Conservation (phyloP, 2,888 invertebrate genomes). For the Plebejus anna region DNA sequence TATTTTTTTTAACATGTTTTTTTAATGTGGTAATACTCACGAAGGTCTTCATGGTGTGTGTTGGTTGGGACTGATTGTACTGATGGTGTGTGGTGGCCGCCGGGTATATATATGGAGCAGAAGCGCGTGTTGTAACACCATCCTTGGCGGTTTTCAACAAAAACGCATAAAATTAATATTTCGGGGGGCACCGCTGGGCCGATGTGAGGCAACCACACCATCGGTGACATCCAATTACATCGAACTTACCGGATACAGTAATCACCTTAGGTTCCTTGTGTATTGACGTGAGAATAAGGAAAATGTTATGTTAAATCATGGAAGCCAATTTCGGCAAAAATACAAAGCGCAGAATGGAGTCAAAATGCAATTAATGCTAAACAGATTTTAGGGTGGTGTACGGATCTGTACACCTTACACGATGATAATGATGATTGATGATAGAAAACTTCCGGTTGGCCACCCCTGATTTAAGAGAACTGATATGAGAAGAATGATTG, state of each 20-base stretch:
- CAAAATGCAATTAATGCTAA: no score
- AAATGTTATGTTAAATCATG: no score
- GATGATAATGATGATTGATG: no score
- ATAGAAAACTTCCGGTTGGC: no score
- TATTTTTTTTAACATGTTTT: neutral
- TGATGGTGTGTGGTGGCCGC: constrained; percentile 26
- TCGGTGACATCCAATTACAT: neutral
- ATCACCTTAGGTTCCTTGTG: no score
- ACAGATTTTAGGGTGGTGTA: no score
- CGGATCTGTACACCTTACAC: no score
- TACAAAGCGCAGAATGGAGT: no score
- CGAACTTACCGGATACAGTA: neutral
- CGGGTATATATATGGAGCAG: constrained; percentile 31
- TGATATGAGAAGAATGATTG: no score
- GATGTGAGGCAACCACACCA: neutral
- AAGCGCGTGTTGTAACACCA: constrained; percentile 24
- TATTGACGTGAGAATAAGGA: neutral
- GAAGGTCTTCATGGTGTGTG: constrained; percentile 38
- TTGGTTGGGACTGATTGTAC: constrained; percentile 21
- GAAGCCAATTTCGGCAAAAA: no score
- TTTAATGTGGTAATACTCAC: constrained; percentile 39
- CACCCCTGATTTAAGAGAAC: no score
- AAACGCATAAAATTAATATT: constrained; percentile 14
- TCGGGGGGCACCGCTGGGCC: neutral
- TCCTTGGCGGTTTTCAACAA: constrained; percentile 15